Conservation (phyloP, 2,113 vertebrate species). For the Platanista minor region DNA sequence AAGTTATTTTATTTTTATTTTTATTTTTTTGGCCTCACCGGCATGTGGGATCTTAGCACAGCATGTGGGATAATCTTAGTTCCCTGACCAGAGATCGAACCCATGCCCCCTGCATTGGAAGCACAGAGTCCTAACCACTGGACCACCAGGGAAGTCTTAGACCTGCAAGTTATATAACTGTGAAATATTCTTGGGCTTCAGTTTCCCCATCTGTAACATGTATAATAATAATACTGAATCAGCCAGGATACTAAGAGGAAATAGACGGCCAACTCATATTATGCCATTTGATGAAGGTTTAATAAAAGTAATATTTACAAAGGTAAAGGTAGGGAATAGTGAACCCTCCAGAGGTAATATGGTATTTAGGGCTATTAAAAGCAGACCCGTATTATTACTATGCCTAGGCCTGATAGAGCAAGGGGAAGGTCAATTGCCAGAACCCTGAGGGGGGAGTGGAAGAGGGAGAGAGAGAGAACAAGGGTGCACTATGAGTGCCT, state of each 20-base stretch:
- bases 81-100: background rate
- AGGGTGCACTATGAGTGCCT: background rate
- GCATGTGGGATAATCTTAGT: background rate
- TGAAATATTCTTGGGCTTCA: background rate
- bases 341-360: background rate
- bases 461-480: background rate
- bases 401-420: background rate
- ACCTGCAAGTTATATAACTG: background rate
- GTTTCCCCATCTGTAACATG: background rate
- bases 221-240: background rate
- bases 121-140: background rate
- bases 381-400: background rate
- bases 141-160: background rate
- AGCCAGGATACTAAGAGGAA: background rate
- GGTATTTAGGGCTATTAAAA: background rate
- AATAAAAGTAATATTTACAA: background rate
- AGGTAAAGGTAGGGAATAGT: background rate
- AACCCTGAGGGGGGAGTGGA: background rate
- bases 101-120: background rate
- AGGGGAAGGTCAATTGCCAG: background rate
- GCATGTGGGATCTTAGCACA: background rate
- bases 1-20: background rate
- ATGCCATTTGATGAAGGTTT: background rate
- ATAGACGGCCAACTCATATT: background rate
- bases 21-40: background rate